These are phyloP conservation scores for Ceratina australensis DNA, from an alignment of 1,140 invertebrate genomes.

Conservation along the genomic window DNA sequence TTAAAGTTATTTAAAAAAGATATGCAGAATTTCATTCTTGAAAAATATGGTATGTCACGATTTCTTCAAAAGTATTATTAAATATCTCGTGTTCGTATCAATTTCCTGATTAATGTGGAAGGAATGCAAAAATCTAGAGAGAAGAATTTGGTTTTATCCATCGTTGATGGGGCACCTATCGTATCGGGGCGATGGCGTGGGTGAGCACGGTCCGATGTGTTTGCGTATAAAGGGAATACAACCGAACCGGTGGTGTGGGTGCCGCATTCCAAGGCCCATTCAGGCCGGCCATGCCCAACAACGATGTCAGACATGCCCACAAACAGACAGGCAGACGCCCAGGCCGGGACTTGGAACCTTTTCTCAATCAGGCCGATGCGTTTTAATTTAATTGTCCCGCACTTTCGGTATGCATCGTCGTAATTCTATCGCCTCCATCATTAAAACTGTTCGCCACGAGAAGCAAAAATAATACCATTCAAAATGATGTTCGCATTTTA, in stretches of 20 bases:
- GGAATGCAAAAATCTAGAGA: neutral
- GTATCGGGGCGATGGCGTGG: slow-evolving; percentile 44
- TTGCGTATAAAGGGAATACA: slow-evolving; percentile 68
- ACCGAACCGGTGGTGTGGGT: slow-evolving; percentile 56
- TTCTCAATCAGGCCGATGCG: slow-evolving; percentile 65
- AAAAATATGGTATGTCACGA: too few relatives aligned
- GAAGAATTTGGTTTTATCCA: slow-evolving; percentile 53
- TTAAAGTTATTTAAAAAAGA: too few relatives aligned
- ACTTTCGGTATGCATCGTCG: slow-evolving; percentile 60
- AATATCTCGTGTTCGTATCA: too few relatives aligned
- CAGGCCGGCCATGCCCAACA: slow-evolving; percentile 70
- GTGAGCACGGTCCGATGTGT: slow-evolving; percentile 59
- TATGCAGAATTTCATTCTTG: too few relatives aligned
- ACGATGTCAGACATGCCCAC: slow-evolving; percentile 75
- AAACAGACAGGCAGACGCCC: slow-evolving; percentile 70
- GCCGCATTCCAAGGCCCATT: slow-evolving; percentile 74
- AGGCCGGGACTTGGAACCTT: slow-evolving; percentile 51
- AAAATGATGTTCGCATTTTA: too few relatives aligned
- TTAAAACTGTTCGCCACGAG: slow-evolving; percentile 21
- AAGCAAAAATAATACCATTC: neutral
- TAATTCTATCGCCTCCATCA: slow-evolving; percentile 35
- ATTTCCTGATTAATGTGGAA: neutral
- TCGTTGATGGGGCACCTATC: slow-evolving; percentile 52
- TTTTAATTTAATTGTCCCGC: slow-evolving; percentile 71
- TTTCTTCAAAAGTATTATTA: too few relatives aligned